Conservation (phyloP, 2,888 invertebrate species). For the Lordiphosa fenestrarum region DNA sequence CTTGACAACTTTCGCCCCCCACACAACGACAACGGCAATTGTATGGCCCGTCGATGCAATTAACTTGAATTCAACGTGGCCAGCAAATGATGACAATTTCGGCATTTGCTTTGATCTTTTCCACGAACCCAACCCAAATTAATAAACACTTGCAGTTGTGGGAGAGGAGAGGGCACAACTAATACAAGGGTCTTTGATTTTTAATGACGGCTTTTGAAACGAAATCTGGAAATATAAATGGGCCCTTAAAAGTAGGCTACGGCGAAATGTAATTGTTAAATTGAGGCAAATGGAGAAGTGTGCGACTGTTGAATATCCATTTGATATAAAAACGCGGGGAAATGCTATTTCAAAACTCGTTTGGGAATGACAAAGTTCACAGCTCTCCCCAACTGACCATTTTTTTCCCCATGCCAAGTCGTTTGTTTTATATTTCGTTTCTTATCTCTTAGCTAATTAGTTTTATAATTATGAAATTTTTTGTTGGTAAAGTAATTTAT, state of each 20-base stretch:
- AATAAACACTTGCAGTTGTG: slow-evolving; percentile 9
- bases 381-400: background rate
- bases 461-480: slow-evolving; percentile 59
- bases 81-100: slow-evolving; percentile 3
- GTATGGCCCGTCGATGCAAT: slow-evolving; percentile 46
- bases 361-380: too few species aligned
- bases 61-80: slow-evolving; percentile 45
- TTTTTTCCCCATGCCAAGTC: slow-evolving; percentile 4
- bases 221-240: background rate
- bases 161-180: background rate
- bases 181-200: slow-evolving; percentile 5
- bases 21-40: slow-evolving; percentile 32
- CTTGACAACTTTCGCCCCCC: slow-evolving; percentile 38
- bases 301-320: background rate
- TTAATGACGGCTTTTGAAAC: slow-evolving; percentile 7
- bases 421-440: slow-evolving; percentile 31
- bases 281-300: background rate
- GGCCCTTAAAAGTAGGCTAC: slow-evolving; percentile 1
- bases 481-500: slow-evolving; percentile 39
- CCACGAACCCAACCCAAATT: slow-evolving; percentile 5
- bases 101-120: slow-evolving; percentile 11
- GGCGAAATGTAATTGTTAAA: slow-evolving; percentile 4
- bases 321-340: too few species aligned
- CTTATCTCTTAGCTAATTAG: slow-evolving; percentile 66
- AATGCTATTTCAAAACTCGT: too few species aligned